Evolutionary conservation across 2,888 invertebrate genomes (phyloP).

Genomic region (Subacronicta megacephala): DNA sequence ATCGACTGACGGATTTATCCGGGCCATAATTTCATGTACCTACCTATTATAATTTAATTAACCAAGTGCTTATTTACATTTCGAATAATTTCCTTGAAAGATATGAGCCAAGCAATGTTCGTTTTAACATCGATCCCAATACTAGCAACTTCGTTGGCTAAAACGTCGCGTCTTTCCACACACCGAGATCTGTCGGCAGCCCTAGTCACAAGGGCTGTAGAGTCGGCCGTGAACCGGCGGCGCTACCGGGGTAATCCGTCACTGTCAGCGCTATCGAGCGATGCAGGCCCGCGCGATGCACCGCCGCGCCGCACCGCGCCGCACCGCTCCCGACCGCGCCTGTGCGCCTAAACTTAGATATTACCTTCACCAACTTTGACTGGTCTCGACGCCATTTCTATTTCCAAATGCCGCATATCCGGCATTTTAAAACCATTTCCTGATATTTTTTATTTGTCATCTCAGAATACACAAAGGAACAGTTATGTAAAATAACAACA

Average conservation of each 20-base stretch:
- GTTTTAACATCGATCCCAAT: background rate
- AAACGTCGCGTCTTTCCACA: constrained; percentile 31
- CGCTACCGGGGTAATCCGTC: constrained; percentile 80
- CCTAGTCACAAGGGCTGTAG: constrained; percentile 58
- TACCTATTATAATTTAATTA: no score
- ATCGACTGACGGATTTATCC: no score
- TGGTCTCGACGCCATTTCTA: constrained; percentile 74
- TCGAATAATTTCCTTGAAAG: background rate
- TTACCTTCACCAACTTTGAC: constrained; percentile 85
- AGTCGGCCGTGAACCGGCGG: constrained; percentile 74
- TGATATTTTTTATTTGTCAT: constrained; percentile 34
- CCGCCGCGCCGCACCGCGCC: constrained; percentile 47
- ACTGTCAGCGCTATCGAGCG: constrained; percentile 84
- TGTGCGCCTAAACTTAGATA: constrained; percentile 80
- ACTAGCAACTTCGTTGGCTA: background rate
- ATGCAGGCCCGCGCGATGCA: constrained; percentile 80
- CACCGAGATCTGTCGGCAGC: constrained; percentile 36
- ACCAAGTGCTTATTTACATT: no score
- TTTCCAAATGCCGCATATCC: constrained; percentile 67
- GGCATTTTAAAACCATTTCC: constrained; percentile 51
- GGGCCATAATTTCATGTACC: no score
- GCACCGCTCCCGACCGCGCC: constrained; percentile 53
- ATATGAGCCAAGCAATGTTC: background rate
- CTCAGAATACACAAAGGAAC: constrained; percentile 23
- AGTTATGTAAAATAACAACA: constrained; percentile 28